phyloP scores from a whole-genome alignment of 2,113 vertebrate species.

The Tympanuchus pallidicinctus region DNA sequence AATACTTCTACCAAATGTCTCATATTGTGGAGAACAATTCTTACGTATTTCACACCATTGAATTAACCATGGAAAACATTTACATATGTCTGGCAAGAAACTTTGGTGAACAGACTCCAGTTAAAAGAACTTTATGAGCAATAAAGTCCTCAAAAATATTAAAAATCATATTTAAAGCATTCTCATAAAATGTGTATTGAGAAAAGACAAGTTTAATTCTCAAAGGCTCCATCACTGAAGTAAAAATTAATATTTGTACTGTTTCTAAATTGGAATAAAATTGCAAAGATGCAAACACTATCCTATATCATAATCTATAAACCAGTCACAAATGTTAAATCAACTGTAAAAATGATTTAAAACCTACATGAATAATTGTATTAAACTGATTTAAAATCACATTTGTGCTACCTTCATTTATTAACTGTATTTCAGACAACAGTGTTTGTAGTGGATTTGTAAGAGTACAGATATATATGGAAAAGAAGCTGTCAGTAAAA shows the following conservation, averaged over 20 bases:
- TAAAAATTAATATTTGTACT: constrained; percentile 89
- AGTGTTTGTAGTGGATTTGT: constrained; percentile 65
- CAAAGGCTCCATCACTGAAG: constrained; percentile 88
- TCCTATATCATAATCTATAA: constrained; percentile 82
- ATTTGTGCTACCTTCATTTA: constrained; percentile 79
- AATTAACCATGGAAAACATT: constrained; percentile 78
- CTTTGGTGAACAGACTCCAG: constrained; percentile 78
- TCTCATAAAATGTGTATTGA: constrained; percentile 82
- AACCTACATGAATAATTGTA: constrained; percentile 83
- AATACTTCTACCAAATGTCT: constrained; percentile 19
- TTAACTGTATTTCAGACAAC: constrained; percentile 76
- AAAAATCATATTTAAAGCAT: constrained; percentile 88
- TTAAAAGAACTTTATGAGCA: constrained; percentile 78
- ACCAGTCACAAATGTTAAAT: constrained; percentile 83
- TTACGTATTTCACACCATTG: constrained; percentile 71
- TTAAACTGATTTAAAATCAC: constrained; percentile 83
- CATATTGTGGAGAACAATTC: constrained; percentile 42
- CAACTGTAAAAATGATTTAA: constrained; percentile 83
- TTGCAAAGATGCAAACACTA: constrained; percentile 81
- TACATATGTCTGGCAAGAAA: constrained; percentile 84
- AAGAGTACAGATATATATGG: constrained; percentile 30
- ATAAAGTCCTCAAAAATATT: constrained; percentile 91
- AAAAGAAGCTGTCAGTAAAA: not conserved
- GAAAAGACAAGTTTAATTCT: constrained; percentile 84
- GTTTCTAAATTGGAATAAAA: constrained; percentile 90